Evolutionary conservation across 2,888 invertebrate genomes (phyloP), one percentile per base, ranked within the genome.

Genomic region (Eilema depressum): DNA sequence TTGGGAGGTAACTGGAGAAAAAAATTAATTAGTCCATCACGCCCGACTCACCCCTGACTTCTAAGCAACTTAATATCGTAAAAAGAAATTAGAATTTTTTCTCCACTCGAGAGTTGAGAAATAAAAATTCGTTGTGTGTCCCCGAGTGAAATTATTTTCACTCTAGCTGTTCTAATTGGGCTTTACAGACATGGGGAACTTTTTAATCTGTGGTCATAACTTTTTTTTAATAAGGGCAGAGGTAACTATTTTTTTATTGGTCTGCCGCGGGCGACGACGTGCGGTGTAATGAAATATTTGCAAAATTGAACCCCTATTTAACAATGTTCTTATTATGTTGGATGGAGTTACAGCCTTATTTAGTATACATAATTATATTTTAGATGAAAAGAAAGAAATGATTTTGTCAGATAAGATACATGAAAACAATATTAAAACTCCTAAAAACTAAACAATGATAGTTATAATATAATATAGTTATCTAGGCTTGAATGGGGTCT

Each of bases 11-110:
- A 86, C 88, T 87, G 88, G 88, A 88, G 89, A 93, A 61, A 92
- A 92, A 93, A 93, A 91, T 91, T 93, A 93, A 93, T 94, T 93
- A 92, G 88, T 83, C 85, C 83, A 88, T 88, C 86, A 86, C 88
- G 85, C 89, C 86, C 85, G 87, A 68, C 87, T 89, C 83, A 5
- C 76, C 81, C 84, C 83, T 79, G 74, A 75, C 74, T 79, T 82
- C 74, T 72, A 81, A 84, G 79, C 75, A 76, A 80, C 76, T 82
- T 79, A 82, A 83, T 77, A 73, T 77, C 83, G 76, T 82, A 82
- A 82, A 82, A 82, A 78, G 75, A 82, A 81, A 82, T 82, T 83
- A 83, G 63, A 82, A 67, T 76, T 81, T 82, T 78, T 80, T 71
- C 76, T 74, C 70, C 61, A 72, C 73, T 66, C 7, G 66, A 66